Conservation (phyloP, 2,113 vertebrate species). For the Tursiops truncatus region DNA sequence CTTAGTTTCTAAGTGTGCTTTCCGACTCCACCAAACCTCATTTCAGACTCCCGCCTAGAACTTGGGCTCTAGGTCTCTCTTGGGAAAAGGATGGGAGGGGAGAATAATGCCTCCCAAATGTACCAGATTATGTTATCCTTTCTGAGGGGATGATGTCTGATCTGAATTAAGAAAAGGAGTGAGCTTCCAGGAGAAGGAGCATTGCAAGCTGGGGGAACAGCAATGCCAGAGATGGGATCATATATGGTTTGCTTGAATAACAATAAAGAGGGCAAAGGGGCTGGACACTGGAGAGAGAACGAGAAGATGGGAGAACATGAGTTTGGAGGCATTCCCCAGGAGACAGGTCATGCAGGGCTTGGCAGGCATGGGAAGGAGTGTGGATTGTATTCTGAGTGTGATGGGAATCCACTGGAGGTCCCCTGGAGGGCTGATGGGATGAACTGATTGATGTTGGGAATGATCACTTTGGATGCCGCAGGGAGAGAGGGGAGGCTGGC, state of each 20-base stretch:
- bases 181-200: neutral
- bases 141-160: neutral
- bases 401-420: neutral
- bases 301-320: no score
- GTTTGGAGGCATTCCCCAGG: neutral
- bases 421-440: neutral
- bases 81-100: neutral
- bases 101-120: neutral
- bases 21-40: neutral
- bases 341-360: neutral
- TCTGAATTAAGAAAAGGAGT: neutral
- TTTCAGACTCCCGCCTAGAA: neutral
- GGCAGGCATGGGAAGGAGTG: neutral
- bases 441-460: neutral
- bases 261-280: neutral
- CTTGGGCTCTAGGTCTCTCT: neutral
- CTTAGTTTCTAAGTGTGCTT: neutral
- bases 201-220: neutral
- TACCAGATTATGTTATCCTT: neutral
- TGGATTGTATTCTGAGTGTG: neutral
- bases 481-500: neutral
- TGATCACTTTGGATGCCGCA: neutral
- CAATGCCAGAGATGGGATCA: neutral
- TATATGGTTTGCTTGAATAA: neutral
- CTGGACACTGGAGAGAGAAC: neutral